Conservation (phyloP, 2,113 vertebrate species). For the Glaucidium brasilianum region DNA sequence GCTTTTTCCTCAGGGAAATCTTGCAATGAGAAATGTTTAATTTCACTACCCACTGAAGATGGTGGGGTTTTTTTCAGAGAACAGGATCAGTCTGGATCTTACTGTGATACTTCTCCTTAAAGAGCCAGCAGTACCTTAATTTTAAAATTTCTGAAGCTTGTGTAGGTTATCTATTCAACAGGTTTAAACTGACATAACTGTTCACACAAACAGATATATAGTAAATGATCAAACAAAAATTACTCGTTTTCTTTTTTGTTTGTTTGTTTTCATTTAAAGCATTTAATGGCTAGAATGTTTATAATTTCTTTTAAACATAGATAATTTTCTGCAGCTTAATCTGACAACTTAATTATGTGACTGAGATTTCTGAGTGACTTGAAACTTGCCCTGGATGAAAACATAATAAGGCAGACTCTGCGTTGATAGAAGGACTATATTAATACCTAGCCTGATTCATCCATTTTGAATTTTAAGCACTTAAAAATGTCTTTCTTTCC, state of each 20-base stretch:
- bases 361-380: not conserved
- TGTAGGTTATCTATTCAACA: not conserved
- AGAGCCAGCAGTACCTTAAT: not conserved
- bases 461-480: slow-evolving; percentile 8
- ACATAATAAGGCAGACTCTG: not conserved
- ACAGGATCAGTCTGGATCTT: not conserved
- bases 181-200: not conserved
- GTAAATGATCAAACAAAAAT: not conserved
- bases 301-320: slow-evolving; percentile 13
- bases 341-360: slow-evolving; percentile 12
- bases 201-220: not conserved
- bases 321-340: slow-evolving; percentile 12
- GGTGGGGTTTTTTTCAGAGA: not conserved
- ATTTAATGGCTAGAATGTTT: not conserved
- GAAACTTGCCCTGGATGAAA: not conserved
- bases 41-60: not conserved
- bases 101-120: not conserved
- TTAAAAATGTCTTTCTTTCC: not conserved
- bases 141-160: not conserved
- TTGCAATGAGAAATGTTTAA: not conserved
- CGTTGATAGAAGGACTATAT: not conserved
- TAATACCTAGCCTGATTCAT: not conserved
- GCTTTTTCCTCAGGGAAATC: not conserved
- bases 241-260: not conserved
- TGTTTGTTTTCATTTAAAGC: not conserved